Evolutionary conservation across 2,113 vertebrate genomes (phyloP), one percentile per base, ranked within the genome.

Genomic region (Halcyon malimbica): DNA sequence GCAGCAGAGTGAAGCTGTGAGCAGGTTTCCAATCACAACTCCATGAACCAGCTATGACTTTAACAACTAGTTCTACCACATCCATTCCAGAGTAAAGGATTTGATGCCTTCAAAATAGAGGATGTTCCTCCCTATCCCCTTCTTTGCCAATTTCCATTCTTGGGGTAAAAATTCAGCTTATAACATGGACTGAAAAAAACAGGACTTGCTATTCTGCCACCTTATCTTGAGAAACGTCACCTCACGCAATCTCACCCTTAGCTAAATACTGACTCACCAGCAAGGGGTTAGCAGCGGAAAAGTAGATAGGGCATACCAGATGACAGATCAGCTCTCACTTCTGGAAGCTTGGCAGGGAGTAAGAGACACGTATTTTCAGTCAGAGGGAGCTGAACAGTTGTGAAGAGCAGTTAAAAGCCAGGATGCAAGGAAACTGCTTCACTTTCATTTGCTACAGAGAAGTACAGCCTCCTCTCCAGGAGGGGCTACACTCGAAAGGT

Each of bases 261-360:
- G 93, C 95, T 94, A 97, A 97, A 96, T 91, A 97, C 86, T 97
- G 95, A 97, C 90, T 97, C 96, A 96, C 96, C 69, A 92, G 63
- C 57, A 26, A 86, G 77, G 69, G 87, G 62, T 83, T 82, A 89
- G 90, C 85, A 82, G 62, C 0, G 0, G 77, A 51, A 86, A 81
- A 87, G 33, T 62, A 94, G 90, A 85, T 78, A 95, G 67, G 71
- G 70, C 81, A 65, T 5, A 18, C 31, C 63, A 73, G 57, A 86
- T 71, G 93, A 83, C 31, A 84, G 73, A 75, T 29, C 88, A 82
- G 51, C 42, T 37, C 79, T 83, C 60, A 8, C 46, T 68, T 51
- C 77, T 92, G 68, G 41, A 68, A 65, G 28, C 18, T 81, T 33
- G 50, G 65, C 69, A 44, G 69, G 46, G 35, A 75, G 28, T 16